Evolutionary conservation across 1,140 invertebrate genomes (phyloP), one percentile per base, ranked within the genome.

Genomic region (Bombus affinis): DNA sequence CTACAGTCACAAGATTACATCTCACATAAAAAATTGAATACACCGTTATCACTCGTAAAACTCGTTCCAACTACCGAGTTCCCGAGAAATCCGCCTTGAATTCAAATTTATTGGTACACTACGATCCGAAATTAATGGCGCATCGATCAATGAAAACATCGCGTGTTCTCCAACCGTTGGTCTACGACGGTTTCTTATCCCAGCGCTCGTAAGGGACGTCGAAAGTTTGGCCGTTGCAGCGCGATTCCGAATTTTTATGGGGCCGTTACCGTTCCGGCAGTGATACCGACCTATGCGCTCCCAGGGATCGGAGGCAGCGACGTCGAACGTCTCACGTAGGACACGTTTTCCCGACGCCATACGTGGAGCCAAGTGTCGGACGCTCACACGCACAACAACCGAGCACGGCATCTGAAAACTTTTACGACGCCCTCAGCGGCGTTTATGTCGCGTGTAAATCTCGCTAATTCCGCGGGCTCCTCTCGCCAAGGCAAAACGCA

Each of bases 381-480:
- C 81, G 59, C 66, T 81, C 77, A 77, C 81, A 81, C 72, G 66
- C 66, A 53, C 73, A 78, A 22, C 81, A 53, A 44, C 80, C 32
- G 62, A 71, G 75, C 71, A 88, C 70, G 79, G 90, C 92, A 91
- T 91, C 86, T 86, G 88, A 84, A 84, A 93, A 93, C 89, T 94
- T 94, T 94, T 94, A 94, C 92, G 93, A 92, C 90, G 91, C 91
- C 92, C 92, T 93, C 92, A 91, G 18, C 88, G 86, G 89, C 91
- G 91, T 94, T 94, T 94, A 94, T 92, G 94, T 90, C 92, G 86
- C 91, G 91, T 93, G 93, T 93, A 94, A 94, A 94, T 94, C 92
- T 93, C 91, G 89, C 93, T 94, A 94, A 94, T 94, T 94, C 90
- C 88, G 73, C 81, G 89, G 87, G 81, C 92, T 77, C 75, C 37